Percentiles rank a stretch among this genome's conserved stretches.
Conservation (phyloP, 2,888 invertebrate species). For the Epinotia brunnichana region DNA sequence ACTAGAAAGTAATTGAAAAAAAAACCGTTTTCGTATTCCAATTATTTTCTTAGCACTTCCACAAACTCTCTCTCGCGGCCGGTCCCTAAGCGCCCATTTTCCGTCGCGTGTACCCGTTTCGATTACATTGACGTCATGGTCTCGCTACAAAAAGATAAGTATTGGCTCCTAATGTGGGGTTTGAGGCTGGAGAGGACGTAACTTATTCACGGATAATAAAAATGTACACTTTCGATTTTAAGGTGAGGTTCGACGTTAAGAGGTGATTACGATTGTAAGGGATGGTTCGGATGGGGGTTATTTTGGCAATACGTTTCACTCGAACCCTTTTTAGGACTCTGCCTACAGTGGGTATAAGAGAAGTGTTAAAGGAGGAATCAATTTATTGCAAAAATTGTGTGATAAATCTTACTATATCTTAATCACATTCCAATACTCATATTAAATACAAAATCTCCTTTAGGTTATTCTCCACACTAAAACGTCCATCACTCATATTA, state of each 20-base stretch:
- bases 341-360: neutral
- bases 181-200: slow-evolving; percentile 59
- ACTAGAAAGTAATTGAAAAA: neutral
- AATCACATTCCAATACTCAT: too few species aligned
- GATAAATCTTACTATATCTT: too few species aligned
- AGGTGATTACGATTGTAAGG: slow-evolving; percentile 39
- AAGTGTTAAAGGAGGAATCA: neutral
- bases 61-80: slow-evolving; percentile 32
- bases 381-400: neutral
- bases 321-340: slow-evolving; percentile 9
- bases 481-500: too few species aligned
- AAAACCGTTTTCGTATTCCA: neutral
- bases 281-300: slow-evolving; percentile 19
- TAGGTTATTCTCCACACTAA: too few species aligned
- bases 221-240: slow-evolving; percentile 45
- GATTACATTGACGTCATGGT: slow-evolving; percentile 72
- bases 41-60: slow-evolving; percentile 27
- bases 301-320: slow-evolving; percentile 24
- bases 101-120: slow-evolving; percentile 66
- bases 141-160: slow-evolving; percentile 71
- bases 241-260: slow-evolving; percentile 40
- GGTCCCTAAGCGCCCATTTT: slow-evolving; percentile 66
- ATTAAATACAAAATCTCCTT: too few species aligned
- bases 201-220: slow-evolving; percentile 54
- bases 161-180: slow-evolving; percentile 69